Conservation (phyloP, 2,113 vertebrate species). For the Dolichotis patagonum region DNA sequence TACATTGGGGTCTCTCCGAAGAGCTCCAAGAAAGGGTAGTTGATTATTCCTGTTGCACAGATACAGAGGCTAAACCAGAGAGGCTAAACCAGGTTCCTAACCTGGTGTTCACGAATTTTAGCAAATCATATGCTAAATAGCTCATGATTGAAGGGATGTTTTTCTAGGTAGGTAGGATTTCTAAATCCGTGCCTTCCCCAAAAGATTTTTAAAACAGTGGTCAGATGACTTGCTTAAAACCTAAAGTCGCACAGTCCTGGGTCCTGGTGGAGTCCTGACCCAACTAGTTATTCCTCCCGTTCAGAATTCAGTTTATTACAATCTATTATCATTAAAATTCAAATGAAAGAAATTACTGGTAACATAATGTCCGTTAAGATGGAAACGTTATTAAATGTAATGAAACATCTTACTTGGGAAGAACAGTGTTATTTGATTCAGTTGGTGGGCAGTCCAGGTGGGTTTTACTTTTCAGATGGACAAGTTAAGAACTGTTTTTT, state of each 20-base stretch:
- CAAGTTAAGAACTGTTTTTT: neutral
- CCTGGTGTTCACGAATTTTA: neutral
- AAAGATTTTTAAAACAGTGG: neutral
- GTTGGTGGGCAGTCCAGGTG: neutral
- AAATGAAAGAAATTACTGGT: neutral
- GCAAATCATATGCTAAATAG: neutral
- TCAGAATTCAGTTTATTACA: neutral
- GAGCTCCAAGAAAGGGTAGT: neutral
- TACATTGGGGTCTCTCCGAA: neutral
- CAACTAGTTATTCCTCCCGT: neutral
- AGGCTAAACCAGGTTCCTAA: neutral
- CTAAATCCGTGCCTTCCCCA: neutral
- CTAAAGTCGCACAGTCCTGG: neutral
- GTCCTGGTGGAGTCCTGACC: neutral
- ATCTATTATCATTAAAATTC: neutral
- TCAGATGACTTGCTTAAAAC: neutral
- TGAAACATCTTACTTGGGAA: neutral
- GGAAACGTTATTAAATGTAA: neutral
- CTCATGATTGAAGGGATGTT: neutral
- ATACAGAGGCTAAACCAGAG: too few relatives aligned
- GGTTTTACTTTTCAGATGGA: neutral
- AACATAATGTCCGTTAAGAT: conserved; percentile 8
- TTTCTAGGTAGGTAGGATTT: neutral
- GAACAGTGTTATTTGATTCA: neutral
- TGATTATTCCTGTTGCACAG: neutral